phyloP scores from a whole-genome alignment of 1,140 invertebrate species.

The Drosophila chauvacae region DNA sequence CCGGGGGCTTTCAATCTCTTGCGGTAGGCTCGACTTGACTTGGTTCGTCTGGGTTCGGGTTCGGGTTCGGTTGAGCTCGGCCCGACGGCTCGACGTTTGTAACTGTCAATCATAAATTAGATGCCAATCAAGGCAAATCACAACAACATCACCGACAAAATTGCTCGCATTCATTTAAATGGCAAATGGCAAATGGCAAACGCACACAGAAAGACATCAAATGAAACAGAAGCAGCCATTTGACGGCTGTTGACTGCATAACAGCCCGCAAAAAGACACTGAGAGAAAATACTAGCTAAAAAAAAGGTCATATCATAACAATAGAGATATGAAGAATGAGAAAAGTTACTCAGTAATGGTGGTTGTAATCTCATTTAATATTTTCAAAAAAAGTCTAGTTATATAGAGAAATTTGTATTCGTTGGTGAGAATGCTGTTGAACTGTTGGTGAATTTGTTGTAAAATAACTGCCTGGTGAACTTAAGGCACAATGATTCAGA shows the following conservation, averaged over 20 bases:
- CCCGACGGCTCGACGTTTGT: slow-evolving; percentile 55
- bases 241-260: slow-evolving; percentile 39
- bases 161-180: slow-evolving; percentile 71
- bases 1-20: slow-evolving; percentile 38
- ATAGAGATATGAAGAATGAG: neutral
- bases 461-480: too few species aligned
- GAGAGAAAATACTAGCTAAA: neutral
- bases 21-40: slow-evolving; percentile 30
- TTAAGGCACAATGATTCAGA: too few species aligned
- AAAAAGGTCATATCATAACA: neutral
- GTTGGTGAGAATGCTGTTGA: neutral
- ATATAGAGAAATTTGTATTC: neutral
- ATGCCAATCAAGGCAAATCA: slow-evolving; percentile 78
- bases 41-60: neutral
- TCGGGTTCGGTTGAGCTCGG: neutral
- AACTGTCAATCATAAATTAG: slow-evolving; percentile 81
- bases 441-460: neutral
- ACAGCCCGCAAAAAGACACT: slow-evolving; percentile 13
- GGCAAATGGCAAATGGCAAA: slow-evolving; percentile 51
- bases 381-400: too few species aligned
- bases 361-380: too few species aligned
- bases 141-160: slow-evolving; percentile 50
- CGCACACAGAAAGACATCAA: slow-evolving; percentile 37
- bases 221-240: slow-evolving; percentile 36
- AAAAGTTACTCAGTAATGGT: neutral